Conservation (phyloP, 2,888 invertebrate species). For the Rhyacophila evoluta region DNA sequence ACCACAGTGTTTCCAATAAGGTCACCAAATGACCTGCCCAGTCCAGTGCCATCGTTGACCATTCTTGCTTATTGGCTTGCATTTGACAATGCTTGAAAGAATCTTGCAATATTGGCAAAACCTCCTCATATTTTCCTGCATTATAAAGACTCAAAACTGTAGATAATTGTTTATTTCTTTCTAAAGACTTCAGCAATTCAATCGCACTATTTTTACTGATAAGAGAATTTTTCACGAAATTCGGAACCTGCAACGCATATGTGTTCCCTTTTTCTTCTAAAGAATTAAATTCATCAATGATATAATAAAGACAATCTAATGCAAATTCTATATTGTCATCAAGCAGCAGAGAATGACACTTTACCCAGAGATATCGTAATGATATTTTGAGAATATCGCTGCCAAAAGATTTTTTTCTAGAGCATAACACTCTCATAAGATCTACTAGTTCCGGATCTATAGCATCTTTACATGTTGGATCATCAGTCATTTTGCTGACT, state of each 20-base stretch:
- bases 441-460: slow-evolving; percentile 64
- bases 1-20: slow-evolving; percentile 77
- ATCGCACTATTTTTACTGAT: slow-evolving; percentile 63
- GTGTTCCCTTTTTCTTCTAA: slow-evolving; percentile 63
- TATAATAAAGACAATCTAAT: slow-evolving; percentile 64
- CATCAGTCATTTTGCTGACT: slow-evolving; percentile 62
- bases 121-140: slow-evolving; percentile 74
- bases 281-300: slow-evolving; percentile 65
- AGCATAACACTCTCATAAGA: slow-evolving; percentile 58
- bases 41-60: slow-evolving; percentile 67
- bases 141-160: slow-evolving; percentile 77
- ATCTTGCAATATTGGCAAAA: slow-evolving; percentile 76
- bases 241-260: slow-evolving; percentile 61
- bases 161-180: slow-evolving; percentile 71
- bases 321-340: slow-evolving; percentile 65
- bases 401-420: slow-evolving; percentile 63
- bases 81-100: slow-evolving; percentile 73
- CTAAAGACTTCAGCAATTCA: slow-evolving; percentile 63
- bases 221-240: slow-evolving; percentile 64
- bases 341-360: slow-evolving; percentile 63
- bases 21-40: slow-evolving; percentile 72
- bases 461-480: slow-evolving; percentile 57
- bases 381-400: slow-evolving; percentile 62
- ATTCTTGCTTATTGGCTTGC: slow-evolving; percentile 63
- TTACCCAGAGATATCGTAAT: slow-evolving; percentile 65